phyloP scores from a whole-genome alignment of 2,888 invertebrate species.

The Drosophila multiciliata region DNA sequence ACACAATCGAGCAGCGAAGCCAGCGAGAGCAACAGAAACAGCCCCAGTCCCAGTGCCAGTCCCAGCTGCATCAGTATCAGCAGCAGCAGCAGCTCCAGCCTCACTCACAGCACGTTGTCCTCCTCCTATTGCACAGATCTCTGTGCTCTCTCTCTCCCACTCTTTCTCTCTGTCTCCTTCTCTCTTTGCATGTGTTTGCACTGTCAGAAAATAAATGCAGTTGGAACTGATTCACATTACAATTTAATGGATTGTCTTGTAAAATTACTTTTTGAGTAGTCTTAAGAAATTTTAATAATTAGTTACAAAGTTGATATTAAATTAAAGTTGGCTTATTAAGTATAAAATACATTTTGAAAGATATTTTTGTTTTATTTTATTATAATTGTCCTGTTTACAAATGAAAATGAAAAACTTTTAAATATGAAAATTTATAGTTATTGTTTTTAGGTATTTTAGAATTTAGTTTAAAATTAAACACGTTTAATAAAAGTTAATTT shows the following conservation, averaged over 20 bases:
- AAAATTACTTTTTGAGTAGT: neutral
- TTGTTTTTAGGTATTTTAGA: neutral
- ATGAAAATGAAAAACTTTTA: neutral
- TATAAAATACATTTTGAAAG: neutral
- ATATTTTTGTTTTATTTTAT: neutral
- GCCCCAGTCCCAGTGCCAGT: constrained; percentile 8
- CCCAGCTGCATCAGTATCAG: constrained; percentile 19
- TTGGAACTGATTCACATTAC: neutral
- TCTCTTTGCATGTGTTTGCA: constrained; percentile 13
- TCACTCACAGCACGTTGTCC: constrained; percentile 51
- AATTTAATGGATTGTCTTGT: neutral
- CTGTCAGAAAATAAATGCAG: neutral
- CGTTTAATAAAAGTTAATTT: neutral
- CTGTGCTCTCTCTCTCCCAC: neutral
- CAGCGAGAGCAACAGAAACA: constrained; percentile 16
- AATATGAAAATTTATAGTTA: neutral
- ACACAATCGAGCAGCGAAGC: constrained; percentile 16
- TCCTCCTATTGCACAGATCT: constrained; percentile 50
- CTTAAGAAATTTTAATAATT: neutral
- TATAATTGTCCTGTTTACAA: neutral
- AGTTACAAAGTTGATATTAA: neutral
- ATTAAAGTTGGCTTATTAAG: neutral
- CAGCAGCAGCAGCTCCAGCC: constrained; percentile 14
- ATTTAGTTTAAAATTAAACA: neutral
- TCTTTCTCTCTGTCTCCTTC: neutral